Evolutionary conservation across 2,113 vertebrate species (phyloP).

Genomic region (Melanerpes aurifrons): DNA sequence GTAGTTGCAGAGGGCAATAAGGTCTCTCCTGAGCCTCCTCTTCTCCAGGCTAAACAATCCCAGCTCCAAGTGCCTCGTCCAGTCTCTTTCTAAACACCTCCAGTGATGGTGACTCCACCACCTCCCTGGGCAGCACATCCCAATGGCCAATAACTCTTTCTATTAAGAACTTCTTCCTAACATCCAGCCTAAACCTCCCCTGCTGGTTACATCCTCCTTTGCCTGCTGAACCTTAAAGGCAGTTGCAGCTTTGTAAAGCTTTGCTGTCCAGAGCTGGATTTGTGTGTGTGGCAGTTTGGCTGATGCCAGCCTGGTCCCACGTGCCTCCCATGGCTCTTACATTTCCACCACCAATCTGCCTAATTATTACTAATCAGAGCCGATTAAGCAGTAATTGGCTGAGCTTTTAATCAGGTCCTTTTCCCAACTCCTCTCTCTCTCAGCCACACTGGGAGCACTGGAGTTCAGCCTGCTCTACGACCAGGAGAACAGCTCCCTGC

Average conservation of each 20-base stretch:
- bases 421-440: background rate
- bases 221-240: background rate
- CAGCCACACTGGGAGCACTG: slow-evolving; percentile 92
- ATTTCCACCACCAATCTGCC: background rate
- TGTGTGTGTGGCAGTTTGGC: accelerated
- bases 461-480: slow-evolving; percentile 94
- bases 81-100: too few species aligned
- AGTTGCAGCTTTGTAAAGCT: background rate
- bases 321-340: background rate
- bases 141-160: too few species aligned
- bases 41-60: too few species aligned
- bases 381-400: background rate
- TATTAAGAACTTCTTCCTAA: too few species aligned
- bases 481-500: slow-evolving; percentile 91
- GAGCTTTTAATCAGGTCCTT: background rate
- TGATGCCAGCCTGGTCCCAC: accelerated
- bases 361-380: background rate
- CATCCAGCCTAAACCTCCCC: too few species aligned
- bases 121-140: too few species aligned
- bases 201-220: background rate
- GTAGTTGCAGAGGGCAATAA: too few species aligned
- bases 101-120: too few species aligned
- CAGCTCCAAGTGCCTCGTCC: too few species aligned
- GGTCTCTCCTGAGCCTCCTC: too few species aligned
- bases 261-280: background rate